phyloP scores from a whole-genome alignment of 2,888 invertebrate species.

The Mechanitis messenoides region DNA sequence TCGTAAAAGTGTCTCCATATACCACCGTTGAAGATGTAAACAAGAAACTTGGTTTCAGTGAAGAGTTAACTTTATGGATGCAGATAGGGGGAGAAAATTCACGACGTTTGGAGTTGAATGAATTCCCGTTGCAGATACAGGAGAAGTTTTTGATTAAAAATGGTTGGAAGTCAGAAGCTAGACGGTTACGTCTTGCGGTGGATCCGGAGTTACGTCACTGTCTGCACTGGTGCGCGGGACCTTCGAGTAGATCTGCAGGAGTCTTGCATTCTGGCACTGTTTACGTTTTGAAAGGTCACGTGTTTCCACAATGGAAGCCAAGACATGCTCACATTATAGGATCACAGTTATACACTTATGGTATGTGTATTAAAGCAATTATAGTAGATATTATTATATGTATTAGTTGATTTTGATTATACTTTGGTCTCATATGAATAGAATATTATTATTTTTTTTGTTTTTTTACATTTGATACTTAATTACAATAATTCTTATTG shows the following conservation, averaged over 20 bases:
- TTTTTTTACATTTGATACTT: too few relatives aligned
- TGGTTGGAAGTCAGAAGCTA: slow-evolving; percentile 77
- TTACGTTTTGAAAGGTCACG: slow-evolving; percentile 80
- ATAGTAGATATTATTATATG: neutral
- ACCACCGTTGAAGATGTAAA: slow-evolving; percentile 75
- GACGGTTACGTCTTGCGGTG: slow-evolving; percentile 78
- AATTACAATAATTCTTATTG: neutral
- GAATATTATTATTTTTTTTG: too few relatives aligned
- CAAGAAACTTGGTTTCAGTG: slow-evolving; percentile 66
- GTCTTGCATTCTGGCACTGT: slow-evolving; percentile 68
- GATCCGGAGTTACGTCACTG: slow-evolving; percentile 80
- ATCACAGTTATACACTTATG: slow-evolving; percentile 77
- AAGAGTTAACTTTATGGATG: slow-evolving; percentile 70
- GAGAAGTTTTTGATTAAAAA: slow-evolving; percentile 77
- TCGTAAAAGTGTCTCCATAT: slow-evolving; percentile 76
- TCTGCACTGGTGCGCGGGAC: slow-evolving; percentile 79
- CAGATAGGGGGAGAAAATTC: slow-evolving; percentile 76
- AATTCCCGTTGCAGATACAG: slow-evolving; percentile 78
- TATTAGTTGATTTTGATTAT: too few relatives aligned
- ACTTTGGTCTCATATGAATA: too few relatives aligned
- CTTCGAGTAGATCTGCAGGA: slow-evolving; percentile 67
- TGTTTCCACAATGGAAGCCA: slow-evolving; percentile 82
- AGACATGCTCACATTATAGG: slow-evolving; percentile 78
- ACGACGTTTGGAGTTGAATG: slow-evolving; percentile 72
- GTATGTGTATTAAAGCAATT: slow-evolving; percentile 36